Evolutionary conservation across 2,113 vertebrate genomes (phyloP).

Genomic region (Hyla sarda): DNA sequence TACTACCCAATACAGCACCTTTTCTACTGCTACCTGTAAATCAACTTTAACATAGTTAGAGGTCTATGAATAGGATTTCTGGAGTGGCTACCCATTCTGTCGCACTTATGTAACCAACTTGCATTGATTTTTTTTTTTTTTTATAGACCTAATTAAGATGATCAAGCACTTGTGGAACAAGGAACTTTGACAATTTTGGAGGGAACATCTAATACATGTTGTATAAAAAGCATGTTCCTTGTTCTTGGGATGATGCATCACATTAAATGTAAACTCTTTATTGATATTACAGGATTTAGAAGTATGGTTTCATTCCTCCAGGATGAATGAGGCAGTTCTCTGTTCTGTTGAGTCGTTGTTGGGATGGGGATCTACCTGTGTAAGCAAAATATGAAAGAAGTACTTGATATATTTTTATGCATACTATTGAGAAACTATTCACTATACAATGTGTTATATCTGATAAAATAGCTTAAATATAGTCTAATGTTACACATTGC

Average conservation of each 20-base stretch:
- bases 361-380: slow-evolving; percentile 78
- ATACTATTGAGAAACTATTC: not conserved
- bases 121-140: too few relatives aligned
- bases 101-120: not conserved
- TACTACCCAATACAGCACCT: not conserved
- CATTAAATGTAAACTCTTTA: not conserved
- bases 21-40: not conserved
- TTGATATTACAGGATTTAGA: not conserved
- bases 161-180: not conserved
- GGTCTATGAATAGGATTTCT: not conserved
- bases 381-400: slow-evolving; percentile 5
- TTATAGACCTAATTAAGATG: too few relatives aligned
- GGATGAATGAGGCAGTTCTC: slow-evolving; percentile 69
- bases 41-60: not conserved
- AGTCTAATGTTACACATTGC: too few relatives aligned
- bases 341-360: slow-evolving; percentile 67
- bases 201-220: not conserved
- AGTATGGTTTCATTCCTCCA: slow-evolving; percentile 63
- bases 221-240: not conserved
- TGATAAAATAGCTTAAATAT: too few relatives aligned
- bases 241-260: not conserved
- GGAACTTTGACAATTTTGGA: not conserved
- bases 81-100: not conserved
- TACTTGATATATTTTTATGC: not conserved
- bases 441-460: not conserved